These are phyloP conservation scores for Crocidura indochinensis DNA, from an alignment of 2,797 vertebrate species.

Conservation along the genomic window DNA sequence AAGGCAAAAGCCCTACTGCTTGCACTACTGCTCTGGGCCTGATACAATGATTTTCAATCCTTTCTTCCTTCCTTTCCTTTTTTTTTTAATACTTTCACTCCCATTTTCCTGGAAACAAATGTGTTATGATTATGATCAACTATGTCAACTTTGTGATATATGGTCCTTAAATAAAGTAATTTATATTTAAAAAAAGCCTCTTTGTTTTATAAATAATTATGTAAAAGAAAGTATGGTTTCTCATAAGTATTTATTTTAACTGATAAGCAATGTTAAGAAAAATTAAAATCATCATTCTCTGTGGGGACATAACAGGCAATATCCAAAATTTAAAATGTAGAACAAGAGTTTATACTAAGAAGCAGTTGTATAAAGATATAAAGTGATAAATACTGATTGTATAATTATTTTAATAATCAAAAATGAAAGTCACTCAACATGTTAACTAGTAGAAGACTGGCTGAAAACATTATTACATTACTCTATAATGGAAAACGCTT, in stretches of 20 bases:
- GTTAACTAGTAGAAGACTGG: not conserved
- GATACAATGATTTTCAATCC: too few species aligned
- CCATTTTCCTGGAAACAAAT: too few species aligned
- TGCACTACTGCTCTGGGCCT: too few species aligned
- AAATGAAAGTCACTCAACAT: slow-evolving; percentile 47
- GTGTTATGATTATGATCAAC: too few species aligned
- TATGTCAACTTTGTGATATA: too few species aligned
- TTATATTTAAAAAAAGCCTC: too few species aligned
- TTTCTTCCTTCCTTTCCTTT: too few species aligned
- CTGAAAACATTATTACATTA: slow-evolving; percentile 1
- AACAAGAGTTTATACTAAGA: slow-evolving; percentile 21
- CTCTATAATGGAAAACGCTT: not conserved
- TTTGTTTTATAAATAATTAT: not conserved
- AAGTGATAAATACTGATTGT: slow-evolving; percentile 39
- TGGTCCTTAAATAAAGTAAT: too few species aligned
- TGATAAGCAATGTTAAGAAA: not conserved
- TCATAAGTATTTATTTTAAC: slow-evolving; percentile 15
- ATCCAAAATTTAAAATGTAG: slow-evolving; percentile 36
- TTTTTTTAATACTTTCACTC: too few species aligned
- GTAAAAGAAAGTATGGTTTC: slow-evolving; percentile 46
- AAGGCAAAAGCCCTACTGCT: too few species aligned
- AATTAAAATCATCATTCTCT: not conserved
- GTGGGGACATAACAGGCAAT: not conserved
- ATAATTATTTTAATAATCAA: slow-evolving; percentile 63
- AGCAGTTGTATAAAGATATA: not conserved